Evolutionary conservation across 2,888 invertebrate genomes (phyloP).

Genomic region (Orthosia gracilis): DNA sequence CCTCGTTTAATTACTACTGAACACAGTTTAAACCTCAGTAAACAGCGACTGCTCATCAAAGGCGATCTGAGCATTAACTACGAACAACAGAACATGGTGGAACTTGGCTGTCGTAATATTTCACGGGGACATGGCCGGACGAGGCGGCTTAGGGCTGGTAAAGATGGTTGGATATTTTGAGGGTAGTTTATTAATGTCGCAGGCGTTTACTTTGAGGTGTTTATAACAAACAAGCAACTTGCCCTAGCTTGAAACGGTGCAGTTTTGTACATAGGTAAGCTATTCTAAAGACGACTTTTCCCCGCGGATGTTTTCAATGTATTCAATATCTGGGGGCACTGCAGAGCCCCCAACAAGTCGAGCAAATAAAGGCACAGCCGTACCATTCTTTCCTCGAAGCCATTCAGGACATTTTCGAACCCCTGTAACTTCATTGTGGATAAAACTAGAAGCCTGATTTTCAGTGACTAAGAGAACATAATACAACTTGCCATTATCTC

Average conservation of each 20-base stretch:
- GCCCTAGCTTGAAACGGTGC: neutral
- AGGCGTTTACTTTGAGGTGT: neutral
- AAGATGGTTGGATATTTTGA: constrained; percentile 13
- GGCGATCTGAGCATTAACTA: constrained; percentile 51
- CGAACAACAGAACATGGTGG: constrained; percentile 31
- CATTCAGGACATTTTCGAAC: no score
- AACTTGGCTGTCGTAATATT: constrained; percentile 43
- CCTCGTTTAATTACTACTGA: constrained; percentile 39
- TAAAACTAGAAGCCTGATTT: no score
- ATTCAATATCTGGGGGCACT: no score
- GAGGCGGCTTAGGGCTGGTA: constrained; percentile 21
- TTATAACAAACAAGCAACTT: neutral
- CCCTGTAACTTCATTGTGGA: no score
- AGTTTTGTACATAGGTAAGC: neutral
- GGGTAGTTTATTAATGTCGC: constrained; percentile 14
- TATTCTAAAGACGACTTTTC: no score
- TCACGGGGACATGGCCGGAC: constrained; percentile 23
- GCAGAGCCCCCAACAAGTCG: no score
- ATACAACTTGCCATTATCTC: no score
- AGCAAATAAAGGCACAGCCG: no score
- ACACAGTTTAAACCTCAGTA: constrained; percentile 45
- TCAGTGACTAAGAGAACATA: no score
- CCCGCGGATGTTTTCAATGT: no score
- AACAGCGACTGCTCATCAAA: constrained; percentile 46
- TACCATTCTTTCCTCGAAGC: no score